A percentile compares a stretch with the other conserved stretches of the same genome.
Evolutionary conservation across 2,797 vertebrate species (phyloP).

Genomic region (Galaxias olidus): DNA sequence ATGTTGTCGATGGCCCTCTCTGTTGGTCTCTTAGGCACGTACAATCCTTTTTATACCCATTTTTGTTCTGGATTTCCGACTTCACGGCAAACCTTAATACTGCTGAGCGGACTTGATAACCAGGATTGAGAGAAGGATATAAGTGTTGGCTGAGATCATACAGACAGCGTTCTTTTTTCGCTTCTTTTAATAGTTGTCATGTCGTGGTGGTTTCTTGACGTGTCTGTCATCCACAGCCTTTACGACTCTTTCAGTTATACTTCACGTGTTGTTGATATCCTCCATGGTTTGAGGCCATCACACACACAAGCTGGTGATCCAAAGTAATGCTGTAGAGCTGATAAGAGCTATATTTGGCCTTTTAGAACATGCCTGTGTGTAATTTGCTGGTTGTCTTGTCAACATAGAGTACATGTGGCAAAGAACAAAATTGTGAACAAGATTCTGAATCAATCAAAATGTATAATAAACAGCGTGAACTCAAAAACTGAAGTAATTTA

Average conservation of each 20-base stretch:
- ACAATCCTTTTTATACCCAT: conserved; percentile 25
- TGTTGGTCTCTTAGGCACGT: conserved; percentile 19
- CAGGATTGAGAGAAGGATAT: conserved; percentile 19
- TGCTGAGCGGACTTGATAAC: conserved; percentile 57
- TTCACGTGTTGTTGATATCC: conserved; percentile 31
- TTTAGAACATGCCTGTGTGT: conserved; percentile 24
- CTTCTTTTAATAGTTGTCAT: conserved; percentile 58
- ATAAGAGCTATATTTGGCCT: conserved; percentile 71
- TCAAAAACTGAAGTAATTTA: too few relatives aligned
- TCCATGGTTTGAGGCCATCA: conserved; percentile 6
- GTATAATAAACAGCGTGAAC: too few relatives aligned
- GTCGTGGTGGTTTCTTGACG: too few relatives aligned
- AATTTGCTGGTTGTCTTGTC: neutral
- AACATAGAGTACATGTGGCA: neutral
- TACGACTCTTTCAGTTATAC: conserved; percentile 59
- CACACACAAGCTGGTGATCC: conserved; percentile 36
- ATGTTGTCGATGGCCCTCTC: conserved; percentile 34
- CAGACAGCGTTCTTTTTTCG: conserved; percentile 6
- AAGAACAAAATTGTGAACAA: neutral
- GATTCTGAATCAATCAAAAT: too few relatives aligned
- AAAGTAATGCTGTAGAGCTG: conserved; percentile 53
- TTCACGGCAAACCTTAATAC: conserved; percentile 14
- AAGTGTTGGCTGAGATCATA: conserved; percentile 49
- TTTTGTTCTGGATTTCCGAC: conserved; percentile 42
- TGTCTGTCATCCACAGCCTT: too few relatives aligned